A percentile compares a stretch with the other conserved stretches of the same genome.
Conservation (phyloP, 2,797 vertebrate genomes). For the Microchirus variegatus region DNA sequence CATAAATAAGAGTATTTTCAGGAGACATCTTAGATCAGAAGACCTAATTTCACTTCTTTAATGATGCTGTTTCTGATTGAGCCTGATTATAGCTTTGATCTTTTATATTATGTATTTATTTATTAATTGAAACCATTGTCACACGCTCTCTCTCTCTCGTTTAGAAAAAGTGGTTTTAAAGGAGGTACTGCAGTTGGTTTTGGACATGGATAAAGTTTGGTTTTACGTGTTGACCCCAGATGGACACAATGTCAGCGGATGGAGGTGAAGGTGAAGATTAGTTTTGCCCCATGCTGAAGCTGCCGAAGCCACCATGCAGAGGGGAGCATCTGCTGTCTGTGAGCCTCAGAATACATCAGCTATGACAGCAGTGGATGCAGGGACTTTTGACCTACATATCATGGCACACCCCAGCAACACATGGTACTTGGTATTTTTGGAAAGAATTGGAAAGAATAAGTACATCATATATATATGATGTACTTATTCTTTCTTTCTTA, state of each 20-base stretch:
- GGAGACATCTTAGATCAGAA: too few relatives aligned
- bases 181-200: too few relatives aligned
- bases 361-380: slow-evolving; percentile 14
- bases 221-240: not conserved
- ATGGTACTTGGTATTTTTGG: not conserved
- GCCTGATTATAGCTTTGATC: not conserved
- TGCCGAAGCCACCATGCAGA: slow-evolving; percentile 33
- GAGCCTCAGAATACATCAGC: slow-evolving; percentile 27
- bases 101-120: not conserved
- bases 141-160: too few relatives aligned
- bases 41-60: not conserved
- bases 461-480: too few relatives aligned
- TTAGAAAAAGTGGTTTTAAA: too few relatives aligned
- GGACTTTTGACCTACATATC: slow-evolving; percentile 32
- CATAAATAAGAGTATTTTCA: too few relatives aligned
- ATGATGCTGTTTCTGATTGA: not conserved
- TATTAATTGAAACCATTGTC: too few relatives aligned
- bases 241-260: slow-evolving; percentile 8
- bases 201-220: not conserved
- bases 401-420: slow-evolving; percentile 23
- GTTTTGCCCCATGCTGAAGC: slow-evolving; percentile 2
- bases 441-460: too few relatives aligned
- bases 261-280: slow-evolving; percentile 44
- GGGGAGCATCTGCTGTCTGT: slow-evolving; percentile 57
- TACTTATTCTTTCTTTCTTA: too few relatives aligned